Base-by-base conservation (phyloP, 1,140 invertebrate genomes). In the Drosophila trapezifrons region DNA sequence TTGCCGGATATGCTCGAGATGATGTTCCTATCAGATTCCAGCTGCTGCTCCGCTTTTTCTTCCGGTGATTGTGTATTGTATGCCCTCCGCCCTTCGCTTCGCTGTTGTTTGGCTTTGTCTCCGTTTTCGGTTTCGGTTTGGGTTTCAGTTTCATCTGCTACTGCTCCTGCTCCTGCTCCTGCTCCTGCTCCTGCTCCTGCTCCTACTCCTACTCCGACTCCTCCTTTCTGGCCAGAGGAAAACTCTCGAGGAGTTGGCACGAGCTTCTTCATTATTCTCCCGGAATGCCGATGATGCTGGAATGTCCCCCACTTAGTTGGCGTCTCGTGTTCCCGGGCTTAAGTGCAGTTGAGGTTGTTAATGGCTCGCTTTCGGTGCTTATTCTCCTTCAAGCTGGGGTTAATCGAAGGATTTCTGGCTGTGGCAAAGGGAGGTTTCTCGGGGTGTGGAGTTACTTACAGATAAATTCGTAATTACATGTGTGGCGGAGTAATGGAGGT, bases 1-100 rank as follows among this genome's bases (percentile, higher is more conserved):
- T 54, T 67, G 76, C 82, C 83, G 82, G 82, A 85, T 87, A 85
- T 85, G 83, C 83, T 85, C 54, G 57, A 70, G 82, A 86, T 85
- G 82, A 86, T 78, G 83, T 78, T 81, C 78, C 80, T 89, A 89
- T 87, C 84, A 87, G 84, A 78, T 87, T 89, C 80, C 84, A 78
- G 76, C 76, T 84, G 83, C 75, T 49, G 25, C 49, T 49, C 49
- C 65, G 37, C 58, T 46, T 89, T 84, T 86, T 87, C 84, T 89
- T 87, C 80, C 84, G 85, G 84, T 84, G 73, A 67, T 46, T 46
- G 49, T 52, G 18, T 17, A n/a, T n/a, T 32, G 27, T 49, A 17
- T 18, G n/a, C 32, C 25, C 13, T 7, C 43, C 25, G 59, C 29
- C 38, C 27, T 51, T 55, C 9, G 15, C 45, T 9, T 0, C 18